Evolutionary conservation across 2,113 vertebrate genomes (phyloP), one percentile per base, ranked within the genome.

Genomic region (Regulus satrapa): DNA sequence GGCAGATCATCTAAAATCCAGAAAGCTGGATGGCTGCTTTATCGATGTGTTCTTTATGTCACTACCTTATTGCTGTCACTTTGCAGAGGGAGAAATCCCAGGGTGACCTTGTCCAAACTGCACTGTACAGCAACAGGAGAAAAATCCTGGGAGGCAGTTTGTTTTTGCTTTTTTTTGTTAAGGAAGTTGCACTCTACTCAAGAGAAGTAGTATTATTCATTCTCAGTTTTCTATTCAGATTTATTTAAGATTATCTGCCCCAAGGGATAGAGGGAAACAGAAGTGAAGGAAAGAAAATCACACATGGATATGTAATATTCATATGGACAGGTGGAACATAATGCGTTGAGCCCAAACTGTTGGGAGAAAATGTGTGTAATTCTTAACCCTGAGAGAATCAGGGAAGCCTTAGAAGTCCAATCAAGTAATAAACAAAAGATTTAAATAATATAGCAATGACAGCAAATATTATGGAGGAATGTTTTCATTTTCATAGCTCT

Each of bases 401-500:
- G 40, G 45, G 80, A 73, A 84, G n/a, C 40, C 19, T 81, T 83
- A 40, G 18, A 95, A 84, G 43, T 62, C 59, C 18, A 77, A 74
- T 80, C 20, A 74, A 86, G 26, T 67, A 74, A 59, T 74, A 81
- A 84, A 52, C 36, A 95, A 61, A 91, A 64, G 34, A 64, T 84
- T 87, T 94, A 77, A 94, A 59, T 94, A 87, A 72, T 55, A 52
- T 4, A 68, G 36, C 66, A 81, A 41, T 61, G 55, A 71, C n/a
- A 84, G 56, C 59, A 95, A 91, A 63, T 75, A 54, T 89, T 89
- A 63, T 41, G 58, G 69, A 78, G 10, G 56, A 90, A 68, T 49
- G 10, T 56, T 97, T 93, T 94, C 21, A 55, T 91, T 91, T 95
- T 83, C 67, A 51, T 82, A 79, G 59, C 34, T 59, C 56, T 89